Percentiles rank a stretch among this genome's conserved stretches.
phyloP scores from a whole-genome alignment of 2,797 vertebrate species.

The Halcyon leucocephala region DNA sequence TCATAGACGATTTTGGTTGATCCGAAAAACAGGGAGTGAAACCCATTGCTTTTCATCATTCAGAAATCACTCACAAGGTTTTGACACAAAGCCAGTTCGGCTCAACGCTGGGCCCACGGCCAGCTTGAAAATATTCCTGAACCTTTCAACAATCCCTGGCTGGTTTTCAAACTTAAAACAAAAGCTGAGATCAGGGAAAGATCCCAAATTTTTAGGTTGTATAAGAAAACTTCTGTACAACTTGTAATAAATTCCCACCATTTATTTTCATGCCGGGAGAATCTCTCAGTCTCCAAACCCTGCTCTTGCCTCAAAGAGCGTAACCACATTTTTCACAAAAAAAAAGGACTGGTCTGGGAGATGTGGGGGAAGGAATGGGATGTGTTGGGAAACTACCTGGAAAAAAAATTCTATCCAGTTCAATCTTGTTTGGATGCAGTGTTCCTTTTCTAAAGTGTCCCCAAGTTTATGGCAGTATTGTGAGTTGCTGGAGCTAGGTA shows the following conservation, averaged over 20 bases:
- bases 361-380: not conserved
- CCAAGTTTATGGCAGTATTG: not conserved
- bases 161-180: conserved; percentile 50
- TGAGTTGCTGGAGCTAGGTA: not conserved
- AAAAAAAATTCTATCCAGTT: not conserved
- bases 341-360: not conserved
- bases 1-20: not conserved
- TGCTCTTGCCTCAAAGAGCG: not conserved
- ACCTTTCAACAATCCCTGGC: conserved; percentile 64
- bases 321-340: not conserved
- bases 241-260: not conserved
- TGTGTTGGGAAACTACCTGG: not conserved
- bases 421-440: not conserved
- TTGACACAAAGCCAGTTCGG: conserved; percentile 52
- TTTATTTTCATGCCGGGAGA: not conserved
- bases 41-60: conserved; percentile 56
- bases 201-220: conserved; percentile 18
- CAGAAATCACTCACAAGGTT: conserved; percentile 58
- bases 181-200: conserved; percentile 42
- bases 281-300: not conserved
- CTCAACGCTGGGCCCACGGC: not conserved
- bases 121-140: conserved; percentile 56
- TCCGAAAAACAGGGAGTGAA: not conserved
- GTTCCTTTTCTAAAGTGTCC: not conserved
- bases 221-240: not conserved